A percentile compares a stretch with the other conserved stretches of the same genome.
Evolutionary conservation across 2,113 vertebrate species (phyloP).

Genomic region (Bungarus multicinctus): DNA sequence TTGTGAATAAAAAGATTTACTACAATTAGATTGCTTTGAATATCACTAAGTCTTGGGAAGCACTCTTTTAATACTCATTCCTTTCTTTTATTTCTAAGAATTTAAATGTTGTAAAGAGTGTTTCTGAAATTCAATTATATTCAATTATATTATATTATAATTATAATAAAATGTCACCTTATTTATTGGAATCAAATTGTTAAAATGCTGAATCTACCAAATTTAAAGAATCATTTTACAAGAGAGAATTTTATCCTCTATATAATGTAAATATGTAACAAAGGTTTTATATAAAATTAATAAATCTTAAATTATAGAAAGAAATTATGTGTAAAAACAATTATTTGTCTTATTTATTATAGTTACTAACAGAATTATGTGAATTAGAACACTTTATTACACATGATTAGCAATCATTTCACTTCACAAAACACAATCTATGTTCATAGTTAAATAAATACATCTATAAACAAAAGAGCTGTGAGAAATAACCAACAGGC

Average conservation of each 20-base stretch:
- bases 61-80: background rate
- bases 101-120: background rate
- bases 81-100: background rate
- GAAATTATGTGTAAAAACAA: background rate
- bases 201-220: background rate
- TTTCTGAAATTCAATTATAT: background rate
- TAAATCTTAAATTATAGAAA: background rate
- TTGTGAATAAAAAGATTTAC: background rate
- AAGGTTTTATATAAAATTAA: background rate
- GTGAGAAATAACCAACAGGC: background rate
- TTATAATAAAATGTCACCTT: background rate
- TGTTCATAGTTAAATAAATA: background rate
- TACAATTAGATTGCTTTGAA: background rate
- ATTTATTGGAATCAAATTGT: background rate
- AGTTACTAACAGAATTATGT: background rate
- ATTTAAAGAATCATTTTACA: background rate
- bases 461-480: background rate
- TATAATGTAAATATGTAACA: background rate
- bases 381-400: background rate
- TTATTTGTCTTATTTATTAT: background rate
- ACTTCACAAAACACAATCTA: background rate
- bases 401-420: background rate
- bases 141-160: no score
- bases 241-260: background rate
- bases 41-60: background rate